Percentiles rank a stretch among this genome's conserved stretches.
Evolutionary conservation across 1,140 invertebrate genomes (phyloP).

Genomic region (Lordiphosa mommai): DNA sequence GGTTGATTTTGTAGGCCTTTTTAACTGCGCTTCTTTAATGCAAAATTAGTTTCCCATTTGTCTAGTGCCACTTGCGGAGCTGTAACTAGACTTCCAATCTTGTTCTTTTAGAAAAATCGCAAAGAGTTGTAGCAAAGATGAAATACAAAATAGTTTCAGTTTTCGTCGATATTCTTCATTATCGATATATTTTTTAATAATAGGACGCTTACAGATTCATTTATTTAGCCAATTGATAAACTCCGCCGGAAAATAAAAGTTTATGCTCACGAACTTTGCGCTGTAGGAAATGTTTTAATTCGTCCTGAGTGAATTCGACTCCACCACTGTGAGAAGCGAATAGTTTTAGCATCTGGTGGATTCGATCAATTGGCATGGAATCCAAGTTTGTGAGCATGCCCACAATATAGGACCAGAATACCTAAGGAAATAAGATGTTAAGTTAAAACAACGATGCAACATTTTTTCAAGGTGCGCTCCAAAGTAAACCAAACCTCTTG

Average conservation of each 20-base stretch:
- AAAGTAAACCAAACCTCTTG: too few relatives aligned
- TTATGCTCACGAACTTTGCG: slow-evolving; percentile 95
- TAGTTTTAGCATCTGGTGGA: slow-evolving; percentile 98
- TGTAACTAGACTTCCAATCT: too few relatives aligned
- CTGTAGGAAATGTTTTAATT: slow-evolving; percentile 94
- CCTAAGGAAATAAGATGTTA: slow-evolving; percentile 62
- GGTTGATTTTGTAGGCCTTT: too few relatives aligned
- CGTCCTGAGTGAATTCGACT: slow-evolving; percentile 92
- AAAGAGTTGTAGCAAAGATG: too few relatives aligned
- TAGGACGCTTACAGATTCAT: too few relatives aligned
- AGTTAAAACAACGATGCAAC: background rate
- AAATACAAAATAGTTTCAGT: background rate
- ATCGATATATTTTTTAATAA: too few relatives aligned
- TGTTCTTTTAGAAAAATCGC: too few relatives aligned
- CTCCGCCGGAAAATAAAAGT: slow-evolving; percentile 89
- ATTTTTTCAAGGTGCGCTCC: background rate
- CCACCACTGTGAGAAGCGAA: slow-evolving; percentile 94
- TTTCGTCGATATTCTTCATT: slow-evolving; percentile 13
- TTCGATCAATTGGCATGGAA: slow-evolving; percentile 93
- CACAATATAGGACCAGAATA: slow-evolving; percentile 97
- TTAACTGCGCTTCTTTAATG: too few relatives aligned
- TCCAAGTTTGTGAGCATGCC: slow-evolving; percentile 98
- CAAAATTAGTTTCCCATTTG: too few relatives aligned
- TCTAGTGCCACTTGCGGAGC: too few relatives aligned
- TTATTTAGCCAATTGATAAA: slow-evolving; percentile 92